Evolutionary conservation across 2,888 invertebrate genomes (phyloP).

Genomic region (Torymus auratus): DNA sequence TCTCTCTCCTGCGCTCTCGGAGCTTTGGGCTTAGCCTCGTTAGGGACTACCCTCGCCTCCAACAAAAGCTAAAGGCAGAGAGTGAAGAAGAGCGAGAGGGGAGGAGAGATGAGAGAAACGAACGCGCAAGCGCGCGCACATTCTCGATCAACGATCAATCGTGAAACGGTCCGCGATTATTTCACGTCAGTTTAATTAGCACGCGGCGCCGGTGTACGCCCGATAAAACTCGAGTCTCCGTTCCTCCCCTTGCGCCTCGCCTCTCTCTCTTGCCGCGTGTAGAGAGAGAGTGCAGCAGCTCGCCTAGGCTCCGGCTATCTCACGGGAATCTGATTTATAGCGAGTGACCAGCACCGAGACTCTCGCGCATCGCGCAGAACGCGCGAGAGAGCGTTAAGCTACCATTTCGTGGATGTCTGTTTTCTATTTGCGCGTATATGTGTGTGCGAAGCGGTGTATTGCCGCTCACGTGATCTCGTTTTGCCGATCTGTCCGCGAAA

Average conservation of each 20-base stretch:
- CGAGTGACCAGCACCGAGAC: constrained; percentile 66
- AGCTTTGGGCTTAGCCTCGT: constrained; percentile 50
- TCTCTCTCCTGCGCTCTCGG: not conserved
- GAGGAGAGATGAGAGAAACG: constrained; percentile 14
- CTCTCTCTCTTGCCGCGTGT: not conserved
- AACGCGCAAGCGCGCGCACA: not conserved
- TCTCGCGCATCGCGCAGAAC: not conserved
- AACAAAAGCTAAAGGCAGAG: constrained; percentile 49
- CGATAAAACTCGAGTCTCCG: constrained; percentile 72
- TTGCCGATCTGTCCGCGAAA: constrained; percentile 14
- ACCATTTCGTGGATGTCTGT: constrained; percentile 47
- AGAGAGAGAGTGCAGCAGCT: not conserved
- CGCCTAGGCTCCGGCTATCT: constrained; percentile 66
- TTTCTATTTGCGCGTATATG: constrained; percentile 19
- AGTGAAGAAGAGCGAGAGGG: not conserved
- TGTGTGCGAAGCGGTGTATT: not conserved
- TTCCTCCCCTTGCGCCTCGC: not conserved
- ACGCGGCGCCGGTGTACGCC: constrained; percentile 72
- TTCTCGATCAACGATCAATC: constrained; percentile 76
- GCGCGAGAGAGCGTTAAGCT: constrained; percentile 30
- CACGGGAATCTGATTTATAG: constrained; percentile 76
- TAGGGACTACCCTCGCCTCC: constrained; percentile 43
- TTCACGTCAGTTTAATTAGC: constrained; percentile 77
- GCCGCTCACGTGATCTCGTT: constrained; percentile 42
- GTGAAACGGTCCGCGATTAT: constrained; percentile 74